Evolutionary conservation across 2,888 invertebrate genomes (phyloP).

Genomic region (Homarus gammarus): DNA sequence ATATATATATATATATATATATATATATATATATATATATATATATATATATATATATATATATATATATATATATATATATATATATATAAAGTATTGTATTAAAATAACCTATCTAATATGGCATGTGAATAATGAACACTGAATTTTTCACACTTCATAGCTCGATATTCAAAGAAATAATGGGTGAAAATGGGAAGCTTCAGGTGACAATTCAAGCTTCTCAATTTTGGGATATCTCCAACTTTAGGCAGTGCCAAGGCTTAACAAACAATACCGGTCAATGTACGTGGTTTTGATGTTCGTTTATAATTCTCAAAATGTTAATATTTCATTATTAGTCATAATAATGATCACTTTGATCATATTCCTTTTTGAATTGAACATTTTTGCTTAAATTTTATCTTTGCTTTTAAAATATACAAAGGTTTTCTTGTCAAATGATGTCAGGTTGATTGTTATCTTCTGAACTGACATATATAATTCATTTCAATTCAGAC

Average conservation of each 20-base stretch:
- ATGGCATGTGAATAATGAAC: constrained; percentile 18
- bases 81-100: neutral
- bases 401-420: constrained; percentile 46
- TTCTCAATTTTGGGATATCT: constrained; percentile 26
- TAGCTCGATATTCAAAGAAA: constrained; percentile 22
- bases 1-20: neutral
- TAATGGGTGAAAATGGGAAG: constrained; percentile 15
- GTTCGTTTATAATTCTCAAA: constrained; percentile 65
- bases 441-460: constrained; percentile 37
- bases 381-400: constrained; percentile 45
- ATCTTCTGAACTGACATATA: constrained; percentile 47
- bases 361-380: constrained; percentile 41
- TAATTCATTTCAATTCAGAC: constrained; percentile 59
- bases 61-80: neutral
- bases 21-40: too few relatives aligned
- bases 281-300: constrained; percentile 68
- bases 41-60: neutral
- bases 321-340: constrained; percentile 53
- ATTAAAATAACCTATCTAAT: constrained; percentile 22
- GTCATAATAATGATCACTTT: constrained; percentile 59
- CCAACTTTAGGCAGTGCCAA: constrained; percentile 60
- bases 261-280: constrained; percentile 63
- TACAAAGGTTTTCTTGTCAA: constrained; percentile 41
- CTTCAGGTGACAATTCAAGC: constrained; percentile 24
- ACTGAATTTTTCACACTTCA: constrained; percentile 31